Conservation (phyloP, 2,113 vertebrate species). For the Hemichromis elongatus region DNA sequence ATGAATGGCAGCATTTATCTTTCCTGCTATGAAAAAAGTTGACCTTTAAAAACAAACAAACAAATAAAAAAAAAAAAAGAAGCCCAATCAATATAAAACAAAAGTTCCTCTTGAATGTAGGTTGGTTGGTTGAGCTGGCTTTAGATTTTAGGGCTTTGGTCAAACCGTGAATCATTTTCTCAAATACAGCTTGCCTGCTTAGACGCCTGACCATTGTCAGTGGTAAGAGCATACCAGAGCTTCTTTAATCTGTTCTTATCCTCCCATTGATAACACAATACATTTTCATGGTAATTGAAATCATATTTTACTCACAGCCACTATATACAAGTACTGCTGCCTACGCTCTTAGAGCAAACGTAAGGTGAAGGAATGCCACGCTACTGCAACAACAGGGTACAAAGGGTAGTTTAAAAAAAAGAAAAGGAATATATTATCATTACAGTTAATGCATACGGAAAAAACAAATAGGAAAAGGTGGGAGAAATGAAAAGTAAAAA, state of each 20-base stretch:
- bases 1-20: not conserved
- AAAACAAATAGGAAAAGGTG: not conserved
- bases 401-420: not conserved
- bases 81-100: not conserved
- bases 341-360: conserved; percentile 33
- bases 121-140: not conserved
- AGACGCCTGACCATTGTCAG: conserved; percentile 46
- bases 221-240: conserved; percentile 39
- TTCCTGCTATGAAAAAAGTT: not conserved
- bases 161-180: conserved; percentile 9
- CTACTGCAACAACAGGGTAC: not conserved
- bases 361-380: conserved; percentile 11
- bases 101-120: not conserved
- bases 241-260: conserved; percentile 47
- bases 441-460: not conserved
- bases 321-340: conserved; percentile 33
- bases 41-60: not conserved
- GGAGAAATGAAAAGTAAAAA: not conserved
- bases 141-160: conserved; percentile 23
- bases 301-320: conserved; percentile 56
- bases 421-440: not conserved
- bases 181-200: conserved; percentile 11
- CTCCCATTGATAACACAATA: conserved; percentile 58
- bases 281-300: conserved; percentile 62
- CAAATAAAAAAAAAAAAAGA: not conserved